These are phyloP conservation scores for Enteromius thamalakanensis DNA, from an alignment of 2,797 vertebrate genomes.

Conservation along the genomic window DNA sequence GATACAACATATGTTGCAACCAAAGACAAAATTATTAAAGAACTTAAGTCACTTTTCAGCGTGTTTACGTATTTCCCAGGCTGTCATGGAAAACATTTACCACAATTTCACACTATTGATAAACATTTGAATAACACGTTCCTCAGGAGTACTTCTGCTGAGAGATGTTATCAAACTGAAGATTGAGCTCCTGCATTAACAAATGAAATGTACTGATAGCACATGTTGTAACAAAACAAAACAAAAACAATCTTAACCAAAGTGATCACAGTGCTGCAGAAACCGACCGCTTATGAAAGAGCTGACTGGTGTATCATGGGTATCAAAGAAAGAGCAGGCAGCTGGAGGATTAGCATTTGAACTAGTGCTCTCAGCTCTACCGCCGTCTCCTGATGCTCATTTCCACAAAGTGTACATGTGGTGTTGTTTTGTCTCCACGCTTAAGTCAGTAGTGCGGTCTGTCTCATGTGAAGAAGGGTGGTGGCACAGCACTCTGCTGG, in stretches of 20 bases:
- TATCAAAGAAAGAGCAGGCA: slow-evolving; percentile 83
- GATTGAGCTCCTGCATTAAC: slow-evolving; percentile 39
- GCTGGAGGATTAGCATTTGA: slow-evolving; percentile 64
- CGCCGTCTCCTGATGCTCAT: slow-evolving; percentile 69
- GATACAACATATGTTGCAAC: slow-evolving; percentile 60
- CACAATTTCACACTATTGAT: slow-evolving; percentile 48
- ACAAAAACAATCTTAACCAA: slow-evolving; percentile 39
- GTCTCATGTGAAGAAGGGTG: slow-evolving; percentile 64
- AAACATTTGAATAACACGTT: slow-evolving; percentile 38
- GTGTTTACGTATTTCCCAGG: slow-evolving; percentile 43
- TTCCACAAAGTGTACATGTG: slow-evolving; percentile 31
- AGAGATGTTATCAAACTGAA: slow-evolving; percentile 45
- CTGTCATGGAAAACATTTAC: slow-evolving; percentile 23
- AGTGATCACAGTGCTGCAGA: slow-evolving; percentile 60
- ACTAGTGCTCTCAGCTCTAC: slow-evolving; percentile 76
- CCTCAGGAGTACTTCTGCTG: slow-evolving; percentile 42
- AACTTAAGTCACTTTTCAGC: slow-evolving; percentile 62
- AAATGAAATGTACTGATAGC: slow-evolving; percentile 54
- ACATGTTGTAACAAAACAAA: slow-evolving; percentile 31
- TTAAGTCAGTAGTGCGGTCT: slow-evolving; percentile 60
- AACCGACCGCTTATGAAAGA: slow-evolving; percentile 57
- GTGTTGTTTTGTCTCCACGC: slow-evolving; percentile 54
- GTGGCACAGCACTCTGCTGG: slow-evolving; percentile 68
- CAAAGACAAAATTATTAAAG: slow-evolving; percentile 62
- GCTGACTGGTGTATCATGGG: slow-evolving; percentile 67